Evolutionary conservation across 1,140 invertebrate species (phyloP), one percentile per base, ranked within the genome.

Genomic region (Bicyclus anynana): DNA sequence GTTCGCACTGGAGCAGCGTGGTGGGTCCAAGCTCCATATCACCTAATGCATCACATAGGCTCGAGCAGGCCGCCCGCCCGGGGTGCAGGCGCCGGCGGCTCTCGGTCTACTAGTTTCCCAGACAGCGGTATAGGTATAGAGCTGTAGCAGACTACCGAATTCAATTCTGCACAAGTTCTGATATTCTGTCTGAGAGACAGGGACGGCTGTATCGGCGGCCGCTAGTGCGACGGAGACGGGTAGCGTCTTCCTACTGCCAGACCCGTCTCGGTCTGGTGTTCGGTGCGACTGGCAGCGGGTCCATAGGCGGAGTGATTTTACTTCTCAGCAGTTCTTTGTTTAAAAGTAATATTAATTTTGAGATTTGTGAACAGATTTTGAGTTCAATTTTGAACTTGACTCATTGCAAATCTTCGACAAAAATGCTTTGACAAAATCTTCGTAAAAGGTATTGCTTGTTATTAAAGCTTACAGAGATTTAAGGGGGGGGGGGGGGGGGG

Each of bases 111-210:
- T 6, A 40, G 37, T 40, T 40, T 38, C 12, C 48, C 48, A 51
- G 35, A 42, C 51, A 53, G 51, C 14, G 10, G 21, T 59, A 52
- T 51, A 46, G 48, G 42, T 55, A 53, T 33, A 33, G 29, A 7
- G 42, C 14, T 48, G n/a, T 26, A 17, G 38, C 35, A 47, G 33
- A 29, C 48, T 58, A 53, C 63, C 50, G 59, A 69, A 69, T 69
- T 69, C 54, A 53, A 69, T 69, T 69, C 63, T 59, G 38, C 21
- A 35, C 62, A 65, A 53, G 62, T 69, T 68, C 65, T 62, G 62
- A 62, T 65, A 62, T 65, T 59, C 59, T 53, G 55, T 49, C 38
- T 55, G 56, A 21, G 14, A 26, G 65, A 74, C 10, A 46, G 50
- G 44, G 59, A 71, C 37, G 18, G 48, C n/a, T 27, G 16, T 62